Conservation (phyloP, 2,888 invertebrate genomes). For the Coenonympha glycerion region DNA sequence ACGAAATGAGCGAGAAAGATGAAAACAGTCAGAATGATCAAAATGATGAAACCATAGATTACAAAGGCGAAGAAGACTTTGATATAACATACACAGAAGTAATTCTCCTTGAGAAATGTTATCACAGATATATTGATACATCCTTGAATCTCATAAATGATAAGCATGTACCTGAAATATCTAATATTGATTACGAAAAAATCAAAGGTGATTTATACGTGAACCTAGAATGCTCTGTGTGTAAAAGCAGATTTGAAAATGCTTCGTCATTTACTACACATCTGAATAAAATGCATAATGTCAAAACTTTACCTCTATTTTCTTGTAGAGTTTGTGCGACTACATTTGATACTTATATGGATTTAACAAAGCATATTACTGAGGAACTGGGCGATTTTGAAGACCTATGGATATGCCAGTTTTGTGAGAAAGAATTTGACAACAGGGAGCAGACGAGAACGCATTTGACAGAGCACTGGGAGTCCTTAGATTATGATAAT, state of each 20-base stretch:
- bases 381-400: constrained; percentile 60
- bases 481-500: constrained; percentile 51
- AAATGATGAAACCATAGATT: constrained; percentile 36
- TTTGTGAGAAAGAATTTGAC: constrained; percentile 69
- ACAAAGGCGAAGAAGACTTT: constrained; percentile 62
- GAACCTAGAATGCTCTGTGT: constrained; percentile 51
- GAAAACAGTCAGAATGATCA: constrained; percentile 24
- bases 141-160: constrained; percentile 45
- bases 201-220: constrained; percentile 36
- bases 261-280: constrained; percentile 44
- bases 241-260: constrained; percentile 43
- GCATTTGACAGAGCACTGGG: constrained; percentile 58
- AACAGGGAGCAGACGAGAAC: constrained; percentile 48
- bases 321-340: constrained; percentile 61
- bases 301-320: constrained; percentile 51
- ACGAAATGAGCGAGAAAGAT: constrained; percentile 24
- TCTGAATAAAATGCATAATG: constrained; percentile 56
- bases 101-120: constrained; percentile 59
- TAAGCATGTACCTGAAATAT: constrained; percentile 45
- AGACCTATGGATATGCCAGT: constrained; percentile 69
- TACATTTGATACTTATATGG: constrained; percentile 51
- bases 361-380: constrained; percentile 48
- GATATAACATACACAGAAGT: constrained; percentile 66
- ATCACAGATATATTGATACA: constrained; percentile 54
- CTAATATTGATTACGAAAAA: constrained; percentile 48